phyloP scores from a whole-genome alignment of 2,888 invertebrate species.

The Melieria picta region DNA sequence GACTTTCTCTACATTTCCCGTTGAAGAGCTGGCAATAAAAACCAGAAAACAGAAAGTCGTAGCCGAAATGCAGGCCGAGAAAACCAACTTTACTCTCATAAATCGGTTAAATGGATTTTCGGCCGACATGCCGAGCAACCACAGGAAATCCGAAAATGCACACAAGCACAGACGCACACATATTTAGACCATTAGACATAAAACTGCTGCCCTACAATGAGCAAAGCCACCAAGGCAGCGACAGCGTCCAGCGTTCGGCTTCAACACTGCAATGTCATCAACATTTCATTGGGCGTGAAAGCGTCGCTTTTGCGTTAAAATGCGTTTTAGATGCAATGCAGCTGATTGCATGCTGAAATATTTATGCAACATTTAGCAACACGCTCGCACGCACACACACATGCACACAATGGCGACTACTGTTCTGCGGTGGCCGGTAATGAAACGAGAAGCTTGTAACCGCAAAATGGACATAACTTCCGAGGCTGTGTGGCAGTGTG shows the following conservation, averaged over 20 bases:
- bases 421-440: not conserved
- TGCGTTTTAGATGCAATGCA: conserved; percentile 18
- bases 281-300: conserved; percentile 27
- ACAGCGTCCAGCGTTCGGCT: not conserved
- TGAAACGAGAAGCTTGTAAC: no score
- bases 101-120: no score
- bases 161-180: no score
- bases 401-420: not conserved
- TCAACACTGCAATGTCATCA: conserved; percentile 5
- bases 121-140: no score
- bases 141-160: no score
- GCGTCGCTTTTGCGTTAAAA: not conserved
- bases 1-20: no score
- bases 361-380: conserved; percentile 20
- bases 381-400: not conserved
- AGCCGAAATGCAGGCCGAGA: no score
- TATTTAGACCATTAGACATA: not conserved
- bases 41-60: no score
- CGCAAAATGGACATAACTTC: not conserved
- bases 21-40: no score
- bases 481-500: not conserved
- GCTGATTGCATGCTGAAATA: conserved; percentile 21
- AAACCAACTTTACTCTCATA: no score
- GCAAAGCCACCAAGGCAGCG: not conserved
- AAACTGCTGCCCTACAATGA: not conserved